Percentiles rank a stretch among this genome's conserved stretches.
Evolutionary conservation across 2,113 vertebrate genomes (phyloP).

Genomic region (Thermophis baileyi): DNA sequence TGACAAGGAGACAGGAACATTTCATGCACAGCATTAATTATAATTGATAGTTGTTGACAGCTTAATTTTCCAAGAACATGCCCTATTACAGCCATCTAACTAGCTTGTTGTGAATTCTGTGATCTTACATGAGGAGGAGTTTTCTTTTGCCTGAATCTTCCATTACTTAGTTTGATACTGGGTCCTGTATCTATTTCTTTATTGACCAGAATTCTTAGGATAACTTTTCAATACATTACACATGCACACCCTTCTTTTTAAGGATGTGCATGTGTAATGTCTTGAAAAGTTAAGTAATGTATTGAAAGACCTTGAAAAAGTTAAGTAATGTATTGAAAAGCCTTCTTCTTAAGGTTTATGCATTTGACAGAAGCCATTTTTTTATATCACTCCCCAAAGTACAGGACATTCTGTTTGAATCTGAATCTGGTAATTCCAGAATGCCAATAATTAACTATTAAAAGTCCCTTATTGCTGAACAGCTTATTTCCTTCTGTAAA

Average conservation of each 20-base stretch:
- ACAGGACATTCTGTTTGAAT: neutral
- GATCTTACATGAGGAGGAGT: neutral
- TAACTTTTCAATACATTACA: neutral
- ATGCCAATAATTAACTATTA: neutral
- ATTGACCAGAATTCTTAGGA: neutral
- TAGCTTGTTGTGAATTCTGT: neutral
- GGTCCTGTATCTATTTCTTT: neutral
- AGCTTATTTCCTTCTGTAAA: neutral
- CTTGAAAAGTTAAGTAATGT: neutral
- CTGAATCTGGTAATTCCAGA: neutral
- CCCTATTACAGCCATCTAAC: neutral
- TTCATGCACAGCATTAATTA: neutral
- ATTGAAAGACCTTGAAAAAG: no score
- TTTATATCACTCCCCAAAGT: no score
- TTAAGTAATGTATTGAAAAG: neutral
- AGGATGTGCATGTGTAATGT: neutral
- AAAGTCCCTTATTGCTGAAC: neutral
- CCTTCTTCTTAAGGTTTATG: neutral
- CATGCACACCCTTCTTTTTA: neutral
- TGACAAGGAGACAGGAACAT: neutral
- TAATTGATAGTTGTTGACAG: neutral
- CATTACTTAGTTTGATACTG: neutral
- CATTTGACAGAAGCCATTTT: neutral
- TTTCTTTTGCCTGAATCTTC: neutral
- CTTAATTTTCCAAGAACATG: neutral